These are phyloP conservation scores for Lycia hirtaria DNA, from an alignment of 2,888 invertebrate genomes.

Conservation along the genomic window DNA sequence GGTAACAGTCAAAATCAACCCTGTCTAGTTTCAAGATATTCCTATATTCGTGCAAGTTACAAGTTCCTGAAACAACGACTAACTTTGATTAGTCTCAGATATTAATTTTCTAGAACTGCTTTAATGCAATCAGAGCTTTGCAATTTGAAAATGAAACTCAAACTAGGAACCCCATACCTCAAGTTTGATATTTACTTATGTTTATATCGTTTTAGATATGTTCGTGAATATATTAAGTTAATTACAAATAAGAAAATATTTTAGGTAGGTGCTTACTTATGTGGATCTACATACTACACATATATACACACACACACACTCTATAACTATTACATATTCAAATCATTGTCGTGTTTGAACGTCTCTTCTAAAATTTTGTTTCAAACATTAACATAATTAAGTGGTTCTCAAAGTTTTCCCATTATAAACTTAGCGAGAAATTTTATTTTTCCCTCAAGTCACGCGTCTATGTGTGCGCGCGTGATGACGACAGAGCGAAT, in stretches of 20 bases:
- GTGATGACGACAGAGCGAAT: slow-evolving; percentile 79
- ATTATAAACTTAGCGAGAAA: slow-evolving; percentile 86
- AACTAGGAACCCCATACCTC: slow-evolving; percentile 4
- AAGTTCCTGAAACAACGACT: slow-evolving; percentile 54
- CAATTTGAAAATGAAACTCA: slow-evolving; percentile 28
- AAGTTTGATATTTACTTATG: background rate
- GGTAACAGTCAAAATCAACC: background rate
- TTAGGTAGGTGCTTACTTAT: background rate
- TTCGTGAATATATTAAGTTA: background rate
- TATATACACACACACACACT: background rate
- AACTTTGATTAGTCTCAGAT: slow-evolving; percentile 74
- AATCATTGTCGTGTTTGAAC: slow-evolving; percentile 81
- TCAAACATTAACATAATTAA: slow-evolving; percentile 86
- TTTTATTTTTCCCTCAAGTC: slow-evolving; percentile 86
- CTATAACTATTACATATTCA: slow-evolving; percentile 52
- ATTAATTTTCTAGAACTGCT: slow-evolving; percentile 66
- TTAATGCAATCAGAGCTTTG: slow-evolving; percentile 61
- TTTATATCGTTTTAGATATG: background rate
- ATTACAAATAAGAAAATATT: background rate
- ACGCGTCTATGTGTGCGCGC: slow-evolving; percentile 77
- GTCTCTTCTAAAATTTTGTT: slow-evolving; percentile 85
- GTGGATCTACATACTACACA: background rate
- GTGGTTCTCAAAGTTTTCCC: slow-evolving; percentile 86
- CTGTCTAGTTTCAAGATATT: slow-evolving; percentile 16
- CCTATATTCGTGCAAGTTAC: slow-evolving; percentile 19